A percentile compares a stretch with the other conserved stretches of the same genome.
Evolutionary conservation across 64 coral and sea anemone genomes (phyloP).

Genomic region (Anthopleura sola): DNA sequence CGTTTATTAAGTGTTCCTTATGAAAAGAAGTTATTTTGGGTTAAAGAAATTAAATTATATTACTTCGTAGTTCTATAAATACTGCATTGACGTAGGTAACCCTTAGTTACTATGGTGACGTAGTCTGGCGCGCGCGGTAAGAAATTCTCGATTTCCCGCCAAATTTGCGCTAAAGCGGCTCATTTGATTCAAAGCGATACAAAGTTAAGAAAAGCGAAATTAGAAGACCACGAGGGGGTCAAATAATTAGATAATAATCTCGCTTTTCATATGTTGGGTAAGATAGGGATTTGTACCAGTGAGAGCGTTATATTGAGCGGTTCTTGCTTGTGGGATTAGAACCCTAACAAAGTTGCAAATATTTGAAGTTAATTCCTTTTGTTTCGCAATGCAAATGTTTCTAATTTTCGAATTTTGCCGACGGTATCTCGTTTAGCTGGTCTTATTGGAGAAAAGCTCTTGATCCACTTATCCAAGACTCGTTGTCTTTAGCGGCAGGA

Average conservation of each 20-base stretch:
- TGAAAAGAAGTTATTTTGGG: not conserved
- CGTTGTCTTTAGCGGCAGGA: not conserved
- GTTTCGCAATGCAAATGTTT: conserved; percentile 17
- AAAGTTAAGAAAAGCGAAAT: not conserved
- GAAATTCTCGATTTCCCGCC: conserved; percentile 1
- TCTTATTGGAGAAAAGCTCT: conserved; percentile 1
- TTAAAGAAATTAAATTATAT: not conserved
- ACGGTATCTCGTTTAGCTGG: not conserved
- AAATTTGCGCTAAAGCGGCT: not conserved
- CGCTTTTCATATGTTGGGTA: not conserved
- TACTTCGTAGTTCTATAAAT: not conserved
- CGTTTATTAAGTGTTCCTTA: not conserved
- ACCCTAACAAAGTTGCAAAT: conserved; percentile 14
- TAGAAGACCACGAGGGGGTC: not conserved
- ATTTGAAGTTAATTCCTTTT: conserved; percentile 9
- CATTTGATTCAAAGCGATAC: not conserved
- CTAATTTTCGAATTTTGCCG: conserved; percentile 14
- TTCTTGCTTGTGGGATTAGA: conserved; percentile 3
- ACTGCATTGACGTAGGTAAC: not conserved
- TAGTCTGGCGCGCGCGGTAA: not conserved
- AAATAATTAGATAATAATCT: conserved; percentile 9
- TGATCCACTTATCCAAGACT: conserved; percentile 4
- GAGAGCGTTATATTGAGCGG: not conserved
- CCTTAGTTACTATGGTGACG: not conserved
- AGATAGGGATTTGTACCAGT: not conserved